These are phyloP conservation scores for Ptilonorhynchus violaceus DNA, from an alignment of 2,113 vertebrate genomes.

Conservation along the genomic window DNA sequence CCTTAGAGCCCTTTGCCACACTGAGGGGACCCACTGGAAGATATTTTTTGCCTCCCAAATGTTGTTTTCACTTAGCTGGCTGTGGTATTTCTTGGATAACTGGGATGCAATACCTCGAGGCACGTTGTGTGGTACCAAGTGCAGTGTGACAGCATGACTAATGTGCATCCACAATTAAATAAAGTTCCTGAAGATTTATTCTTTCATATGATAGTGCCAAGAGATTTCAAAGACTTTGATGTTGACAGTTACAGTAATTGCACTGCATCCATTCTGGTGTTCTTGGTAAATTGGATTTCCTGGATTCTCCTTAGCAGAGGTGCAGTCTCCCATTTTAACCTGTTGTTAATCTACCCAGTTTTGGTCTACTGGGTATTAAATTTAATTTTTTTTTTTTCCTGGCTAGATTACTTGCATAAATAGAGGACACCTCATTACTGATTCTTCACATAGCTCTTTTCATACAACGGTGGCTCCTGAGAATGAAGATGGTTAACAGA, in stretches of 20 bases:
- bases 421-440: not conserved
- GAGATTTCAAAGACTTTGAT: not conserved
- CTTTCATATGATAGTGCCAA: not conserved
- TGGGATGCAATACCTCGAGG: not conserved
- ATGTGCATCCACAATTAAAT: conserved; percentile 10
- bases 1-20: not conserved
- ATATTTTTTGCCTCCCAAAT: not conserved
- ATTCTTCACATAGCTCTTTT: not conserved
- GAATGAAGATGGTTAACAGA: not conserved
- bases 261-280: not conserved
- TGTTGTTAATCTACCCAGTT: not conserved
- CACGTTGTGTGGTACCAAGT: not conserved
- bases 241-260: not conserved
- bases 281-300: conserved; percentile 32
- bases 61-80: not conserved
- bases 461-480: not conserved
- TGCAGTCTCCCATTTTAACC: not conserved
- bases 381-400: not conserved
- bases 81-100: not conserved
- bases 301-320: not conserved
- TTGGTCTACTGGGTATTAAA: not conserved
- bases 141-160: not conserved
- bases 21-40: not conserved
- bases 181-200: conserved; percentile 1
- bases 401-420: not conserved